phyloP scores from a whole-genome alignment of 1,140 invertebrate genomes.

The Danaus melanippus region DNA sequence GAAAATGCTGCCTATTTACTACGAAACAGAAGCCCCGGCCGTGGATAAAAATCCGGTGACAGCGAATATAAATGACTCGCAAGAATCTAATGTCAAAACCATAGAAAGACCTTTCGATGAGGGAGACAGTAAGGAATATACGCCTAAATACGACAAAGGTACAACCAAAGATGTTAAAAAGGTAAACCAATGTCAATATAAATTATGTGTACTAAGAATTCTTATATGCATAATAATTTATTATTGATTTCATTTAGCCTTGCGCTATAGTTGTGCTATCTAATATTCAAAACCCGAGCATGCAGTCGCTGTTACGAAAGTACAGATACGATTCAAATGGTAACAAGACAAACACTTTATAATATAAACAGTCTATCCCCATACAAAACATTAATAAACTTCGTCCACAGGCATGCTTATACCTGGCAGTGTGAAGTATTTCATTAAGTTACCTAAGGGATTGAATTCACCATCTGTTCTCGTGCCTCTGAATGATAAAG shows the following conservation, averaged over 20 bases:
- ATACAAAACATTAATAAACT: constrained; percentile 4
- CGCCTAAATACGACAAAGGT: constrained; percentile 20
- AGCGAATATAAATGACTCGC: constrained; percentile 14
- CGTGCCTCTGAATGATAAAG: constrained; percentile 51
- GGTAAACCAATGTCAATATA: constrained; percentile 14
- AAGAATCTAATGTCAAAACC: constrained; percentile 24
- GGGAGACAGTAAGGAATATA: constrained; percentile 20
- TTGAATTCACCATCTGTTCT: constrained; percentile 31
- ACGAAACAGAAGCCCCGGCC: constrained; percentile 23
- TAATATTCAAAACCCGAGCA: constrained; percentile 44
- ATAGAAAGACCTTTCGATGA: constrained; percentile 21
- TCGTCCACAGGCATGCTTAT: constrained; percentile 47
- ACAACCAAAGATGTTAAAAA: constrained; percentile 22
- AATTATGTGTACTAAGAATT: not conserved
- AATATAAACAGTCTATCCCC: not conserved
- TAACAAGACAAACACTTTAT: constrained; percentile 17
- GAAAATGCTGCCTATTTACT: constrained; percentile 37
- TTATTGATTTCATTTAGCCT: constrained; percentile 29
- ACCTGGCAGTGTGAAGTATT: constrained; percentile 60
- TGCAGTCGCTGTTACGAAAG: constrained; percentile 54
- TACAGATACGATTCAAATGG: constrained; percentile 59
- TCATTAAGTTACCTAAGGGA: constrained; percentile 49
- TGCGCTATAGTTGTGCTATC: constrained; percentile 54
- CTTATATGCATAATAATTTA: not conserved
- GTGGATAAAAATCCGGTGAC: constrained; percentile 17